These are phyloP conservation scores for Hippocampus comes DNA, from an alignment of 2,113 vertebrate species.

Conservation along the genomic window DNA sequence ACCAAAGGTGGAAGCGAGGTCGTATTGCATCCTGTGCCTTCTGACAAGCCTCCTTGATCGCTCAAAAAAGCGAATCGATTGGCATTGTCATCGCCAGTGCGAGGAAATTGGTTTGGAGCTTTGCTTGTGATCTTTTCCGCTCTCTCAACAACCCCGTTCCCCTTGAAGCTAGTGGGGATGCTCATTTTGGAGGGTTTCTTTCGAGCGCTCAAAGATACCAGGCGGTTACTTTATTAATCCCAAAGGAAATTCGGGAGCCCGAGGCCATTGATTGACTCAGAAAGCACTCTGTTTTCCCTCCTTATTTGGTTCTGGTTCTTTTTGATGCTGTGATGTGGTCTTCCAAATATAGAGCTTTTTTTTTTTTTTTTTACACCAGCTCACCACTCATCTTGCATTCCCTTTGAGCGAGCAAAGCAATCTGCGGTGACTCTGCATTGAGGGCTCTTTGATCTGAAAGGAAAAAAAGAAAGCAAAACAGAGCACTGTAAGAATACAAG, in stretches of 20 bases:
- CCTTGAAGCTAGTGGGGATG: slow-evolving; percentile 53
- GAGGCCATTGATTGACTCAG: slow-evolving; percentile 58
- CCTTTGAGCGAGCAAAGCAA: neutral
- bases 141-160: slow-evolving; percentile 52
- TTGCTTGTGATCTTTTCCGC: slow-evolving; percentile 64
- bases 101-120: slow-evolving; percentile 46
- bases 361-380: slow-evolving; percentile 11
- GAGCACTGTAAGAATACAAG: slow-evolving; percentile 7
- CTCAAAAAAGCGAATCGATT: slow-evolving; percentile 51
- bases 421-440: slow-evolving; percentile 21
- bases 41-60: slow-evolving; percentile 28
- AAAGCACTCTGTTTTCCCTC: slow-evolving; percentile 14
- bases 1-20: slow-evolving; percentile 63
- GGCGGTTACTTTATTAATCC: neutral
- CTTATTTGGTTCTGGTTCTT: slow-evolving; percentile 10
- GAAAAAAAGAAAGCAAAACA: slow-evolving; percentile 8
- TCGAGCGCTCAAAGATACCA: slow-evolving; percentile 38
- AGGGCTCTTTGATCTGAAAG: slow-evolving; percentile 46
- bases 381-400: slow-evolving; percentile 19
- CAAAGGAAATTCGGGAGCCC: slow-evolving; percentile 11
- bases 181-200: slow-evolving; percentile 62
- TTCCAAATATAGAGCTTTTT: slow-evolving; percentile 39
- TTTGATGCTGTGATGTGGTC: neutral
- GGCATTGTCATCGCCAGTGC: slow-evolving; percentile 67
- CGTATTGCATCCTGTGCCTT: slow-evolving; percentile 33